These are phyloP conservation scores for Cephalopachus bancanus DNA, from an alignment of 2,797 vertebrate species.

Conservation along the genomic window DNA sequence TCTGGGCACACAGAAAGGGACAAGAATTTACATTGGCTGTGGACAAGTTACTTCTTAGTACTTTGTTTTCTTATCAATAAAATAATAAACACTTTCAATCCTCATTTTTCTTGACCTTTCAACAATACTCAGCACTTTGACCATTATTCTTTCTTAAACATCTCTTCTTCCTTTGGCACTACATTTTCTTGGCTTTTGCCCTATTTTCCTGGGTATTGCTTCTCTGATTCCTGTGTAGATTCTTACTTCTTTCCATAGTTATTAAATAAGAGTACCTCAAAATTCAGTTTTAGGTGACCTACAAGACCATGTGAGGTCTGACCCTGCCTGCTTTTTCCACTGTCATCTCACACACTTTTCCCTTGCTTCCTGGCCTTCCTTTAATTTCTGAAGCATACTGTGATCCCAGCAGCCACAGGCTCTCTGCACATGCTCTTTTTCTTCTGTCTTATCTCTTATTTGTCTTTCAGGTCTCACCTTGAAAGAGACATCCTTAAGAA, in stretches of 20 bases:
- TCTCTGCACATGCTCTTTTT: not conserved
- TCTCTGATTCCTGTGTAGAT: slow-evolving; percentile 22
- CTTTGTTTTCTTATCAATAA: slow-evolving; percentile 53
- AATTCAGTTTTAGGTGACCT: not conserved
- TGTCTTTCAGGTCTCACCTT: not conserved
- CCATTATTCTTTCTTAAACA: slow-evolving; percentile 14
- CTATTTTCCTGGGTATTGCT: not conserved
- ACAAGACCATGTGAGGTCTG: not conserved
- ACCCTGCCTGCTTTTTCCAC: not conserved
- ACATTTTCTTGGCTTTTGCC: not conserved
- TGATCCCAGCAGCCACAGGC: not conserved
- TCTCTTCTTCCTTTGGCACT: slow-evolving; percentile 46
- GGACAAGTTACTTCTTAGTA: slow-evolving; percentile 18
- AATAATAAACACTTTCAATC: slow-evolving; percentile 44
- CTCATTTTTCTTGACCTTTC: not conserved
- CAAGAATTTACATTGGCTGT: slow-evolving; percentile 45
- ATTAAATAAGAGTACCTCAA: not conserved
- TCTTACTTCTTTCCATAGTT: not conserved
- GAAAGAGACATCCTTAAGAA: not conserved
- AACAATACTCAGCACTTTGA: slow-evolving; percentile 8
- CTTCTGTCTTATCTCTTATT: slow-evolving; percentile 57
- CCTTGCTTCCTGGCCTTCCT: slow-evolving; percentile 1
- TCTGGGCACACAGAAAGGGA: slow-evolving; percentile 29
- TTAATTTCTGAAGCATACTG: slow-evolving; percentile 35
- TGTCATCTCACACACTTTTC: not conserved